phyloP scores from a whole-genome alignment of 2,888 invertebrate species.

The Brenthis ino region DNA sequence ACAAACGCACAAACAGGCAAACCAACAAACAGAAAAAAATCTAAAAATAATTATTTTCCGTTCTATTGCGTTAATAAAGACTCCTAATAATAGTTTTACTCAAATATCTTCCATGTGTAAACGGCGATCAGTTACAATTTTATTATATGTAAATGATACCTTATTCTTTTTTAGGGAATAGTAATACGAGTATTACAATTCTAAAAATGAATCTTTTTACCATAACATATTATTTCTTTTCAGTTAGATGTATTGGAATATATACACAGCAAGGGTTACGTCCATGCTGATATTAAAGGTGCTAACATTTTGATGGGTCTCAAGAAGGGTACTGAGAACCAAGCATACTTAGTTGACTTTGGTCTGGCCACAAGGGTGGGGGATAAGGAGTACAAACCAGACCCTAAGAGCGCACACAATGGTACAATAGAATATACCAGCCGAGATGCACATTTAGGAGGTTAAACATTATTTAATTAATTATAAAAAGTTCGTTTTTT shows the following conservation, averaged over 20 bases:
- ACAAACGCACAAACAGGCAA: too few relatives aligned
- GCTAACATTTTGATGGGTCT: constrained; percentile 93
- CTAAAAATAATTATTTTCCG: too few relatives aligned
- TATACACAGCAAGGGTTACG: constrained; percentile 94
- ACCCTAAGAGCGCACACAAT: constrained; percentile 96
- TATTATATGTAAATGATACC: too few relatives aligned
- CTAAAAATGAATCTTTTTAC: too few relatives aligned
- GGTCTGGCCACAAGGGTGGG: constrained; percentile 92
- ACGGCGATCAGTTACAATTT: too few relatives aligned
- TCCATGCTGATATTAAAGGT: constrained; percentile 98
- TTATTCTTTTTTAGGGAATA: too few relatives aligned
- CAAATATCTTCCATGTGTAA: too few relatives aligned
- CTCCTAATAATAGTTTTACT: too few relatives aligned
- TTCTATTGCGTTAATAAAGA: too few relatives aligned
- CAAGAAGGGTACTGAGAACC: constrained; percentile 84
- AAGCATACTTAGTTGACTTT: constrained; percentile 95
- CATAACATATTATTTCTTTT: constrained; percentile 46
- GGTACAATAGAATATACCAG: constrained; percentile 99
- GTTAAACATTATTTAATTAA: constrained; percentile 57
- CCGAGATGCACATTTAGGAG: constrained; percentile 96
- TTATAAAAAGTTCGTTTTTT: too few relatives aligned
- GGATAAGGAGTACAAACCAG: constrained; percentile 91
- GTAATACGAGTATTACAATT: too few relatives aligned
- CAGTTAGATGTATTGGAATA: constrained; percentile 95
- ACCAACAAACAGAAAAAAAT: too few relatives aligned